Evolutionary conservation across 2,113 vertebrate species (phyloP), one percentile per base, ranked within the genome.

Genomic region (Laticauda laticaudata): DNA sequence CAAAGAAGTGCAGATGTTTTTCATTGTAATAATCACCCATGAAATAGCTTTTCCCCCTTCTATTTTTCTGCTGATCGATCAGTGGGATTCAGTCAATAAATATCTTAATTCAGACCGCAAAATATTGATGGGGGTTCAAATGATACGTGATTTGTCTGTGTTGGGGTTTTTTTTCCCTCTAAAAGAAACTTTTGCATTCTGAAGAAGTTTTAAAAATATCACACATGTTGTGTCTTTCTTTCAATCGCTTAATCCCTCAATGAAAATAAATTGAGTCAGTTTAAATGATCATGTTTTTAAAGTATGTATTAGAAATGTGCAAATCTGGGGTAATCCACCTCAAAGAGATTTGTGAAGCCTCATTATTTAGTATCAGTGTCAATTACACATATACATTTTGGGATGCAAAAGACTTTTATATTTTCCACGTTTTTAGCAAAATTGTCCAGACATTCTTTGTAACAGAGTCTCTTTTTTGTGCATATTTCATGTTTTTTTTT

Each of bases 121-220:
- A 86, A 55, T 93, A 93, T 90, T 39, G 29, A 93, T 12, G 11
- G 10, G 3, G 86, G 56, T 86, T 93, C 75, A 59, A 61, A 90
- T 5, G 3, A 86, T 59, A 61, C 51, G 75, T 90, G 88, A 61
- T 86, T 39, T 86, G 81, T 86, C 88, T 51, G 39, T 20, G 43
- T 61, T 90, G 14, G 86, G 5, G 1, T 15, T 86, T 51, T 51
- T 21, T 15, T 5, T 59, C 0, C 2, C 1, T 9, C 57, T 61
- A 61, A 90, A 81, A 39, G 69, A 21, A 57, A 34, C 11, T 0
- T 12, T 29, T 57, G 5, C 26, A 55, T 86, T 59, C 53, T 51
- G 56, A 56, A 56, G 10, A 43, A 53, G 55, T 48, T 81, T 75
- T 11, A 39, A 45, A 92, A 92, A 43, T 45, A 24, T 39, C 39